phyloP scores from a whole-genome alignment of 2,797 vertebrate species.

The Chrosomus eos region DNA sequence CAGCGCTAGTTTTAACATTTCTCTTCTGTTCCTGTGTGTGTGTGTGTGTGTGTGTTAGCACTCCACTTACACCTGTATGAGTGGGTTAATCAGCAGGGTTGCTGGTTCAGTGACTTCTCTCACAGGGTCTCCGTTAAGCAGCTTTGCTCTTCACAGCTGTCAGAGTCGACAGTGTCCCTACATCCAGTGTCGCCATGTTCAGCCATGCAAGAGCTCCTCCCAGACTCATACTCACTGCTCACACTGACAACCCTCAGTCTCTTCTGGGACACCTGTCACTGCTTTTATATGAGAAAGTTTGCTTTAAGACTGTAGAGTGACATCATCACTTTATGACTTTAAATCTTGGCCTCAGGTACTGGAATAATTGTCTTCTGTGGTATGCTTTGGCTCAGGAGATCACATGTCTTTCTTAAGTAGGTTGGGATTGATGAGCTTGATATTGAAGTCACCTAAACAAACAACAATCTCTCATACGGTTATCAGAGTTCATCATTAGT shows the following conservation, averaged over 20 bases:
- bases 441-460: constrained; percentile 29
- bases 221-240: constrained; percentile 23
- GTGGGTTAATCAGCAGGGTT: constrained; percentile 49
- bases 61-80: constrained; percentile 46
- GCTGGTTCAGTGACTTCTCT: constrained; percentile 46
- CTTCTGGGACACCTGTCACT: constrained; percentile 34
- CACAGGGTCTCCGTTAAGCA: constrained; percentile 48
- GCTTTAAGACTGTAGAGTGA: constrained; percentile 24
- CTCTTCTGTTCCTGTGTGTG: background rate
- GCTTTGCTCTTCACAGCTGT: constrained; percentile 58
- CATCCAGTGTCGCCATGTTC: constrained; percentile 47
- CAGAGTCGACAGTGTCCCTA: constrained; percentile 34
- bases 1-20: background rate
- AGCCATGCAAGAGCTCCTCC: constrained; percentile 34
- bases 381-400: constrained; percentile 13
- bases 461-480: constrained; percentile 1
- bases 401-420: background rate
- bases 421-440: background rate
- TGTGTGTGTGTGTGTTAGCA: constrained; percentile 39
- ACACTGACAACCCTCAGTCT: constrained; percentile 19
- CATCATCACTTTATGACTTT: constrained; percentile 18
- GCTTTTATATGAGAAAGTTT: constrained; percentile 30
- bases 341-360: background rate
- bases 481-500: background rate
- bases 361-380: constrained; percentile 28